Evolutionary conservation across 2,888 invertebrate genomes (phyloP), one percentile per base, ranked within the genome.

Genomic region (Thereva unica): DNA sequence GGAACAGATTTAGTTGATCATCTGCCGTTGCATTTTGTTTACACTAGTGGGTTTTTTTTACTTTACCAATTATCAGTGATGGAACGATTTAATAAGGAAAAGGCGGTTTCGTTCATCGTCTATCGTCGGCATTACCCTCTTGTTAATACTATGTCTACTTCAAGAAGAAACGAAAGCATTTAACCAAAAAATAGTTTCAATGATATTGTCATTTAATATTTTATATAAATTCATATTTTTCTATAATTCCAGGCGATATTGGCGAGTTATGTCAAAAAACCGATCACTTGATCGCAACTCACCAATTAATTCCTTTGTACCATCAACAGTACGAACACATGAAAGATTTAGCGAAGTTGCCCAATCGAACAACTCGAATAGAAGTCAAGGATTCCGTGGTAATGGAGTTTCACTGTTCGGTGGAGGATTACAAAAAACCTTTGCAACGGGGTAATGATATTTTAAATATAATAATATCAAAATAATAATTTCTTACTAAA

Each of bases 241-340:
- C 65, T 64, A 38, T 70, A 66, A 67, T 75, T 74, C 3, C 75
- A 89, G 92, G 75, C 88, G 90, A 72, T 92, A 93, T 75, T 89
- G 92, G 87, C 84, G 87, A 54, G 87, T 91, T 37, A 85, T 90
- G 76, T 85, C 87, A n/a, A 91, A 91, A 78, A 91, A 91, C 77
- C 78, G 83, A 6, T 71, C 82, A 23, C 82, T 80, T 3, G 85
- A 86, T 74, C 79, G 84, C 34, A 78, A 81, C 52, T 83, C 84
- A 12, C 83, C 84, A 7, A 76, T 77, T 50, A 81, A 76, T 69
- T 79, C 75, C 38, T 75, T 78, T 72, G 78, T 75, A 52, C 74
- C 78, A 42, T 82, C 83, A 0, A 80, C 82, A 34, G 75, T 82
- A 56, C 83, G 83, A 71, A 83, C 81, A n/a, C 80, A 81, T 70